phyloP scores from a whole-genome alignment of 2,888 invertebrate genomes.

The Chrysolina americana region DNA sequence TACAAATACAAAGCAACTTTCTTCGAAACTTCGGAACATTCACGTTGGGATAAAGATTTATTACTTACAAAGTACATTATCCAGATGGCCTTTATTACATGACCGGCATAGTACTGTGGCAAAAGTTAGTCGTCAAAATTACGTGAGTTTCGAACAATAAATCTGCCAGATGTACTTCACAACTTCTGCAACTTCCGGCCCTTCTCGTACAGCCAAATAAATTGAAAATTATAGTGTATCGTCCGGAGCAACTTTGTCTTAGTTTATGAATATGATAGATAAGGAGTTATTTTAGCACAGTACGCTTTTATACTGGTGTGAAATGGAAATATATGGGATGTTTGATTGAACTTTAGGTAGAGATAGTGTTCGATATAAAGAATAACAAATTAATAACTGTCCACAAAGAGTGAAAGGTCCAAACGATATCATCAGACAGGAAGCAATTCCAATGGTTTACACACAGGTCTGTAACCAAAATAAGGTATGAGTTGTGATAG shows the following conservation, averaged over 20 bases:
- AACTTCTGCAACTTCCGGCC: slow-evolving; percentile 24
- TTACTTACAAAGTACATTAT: slow-evolving; percentile 55
- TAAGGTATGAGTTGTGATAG: too few relatives aligned
- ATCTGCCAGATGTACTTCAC: slow-evolving; percentile 46
- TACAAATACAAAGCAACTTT: slow-evolving; percentile 26
- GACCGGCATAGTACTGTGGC: slow-evolving; percentile 47
- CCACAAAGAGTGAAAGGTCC: too few relatives aligned
- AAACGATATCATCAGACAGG: too few relatives aligned
- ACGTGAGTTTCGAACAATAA: slow-evolving; percentile 53
- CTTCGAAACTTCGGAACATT: slow-evolving; percentile 23
- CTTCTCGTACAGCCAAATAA: slow-evolving; percentile 16
- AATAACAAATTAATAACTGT: too few relatives aligned
- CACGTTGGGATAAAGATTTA: slow-evolving; percentile 51
- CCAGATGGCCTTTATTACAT: slow-evolving; percentile 57
- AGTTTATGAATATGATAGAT: slow-evolving; percentile 2
- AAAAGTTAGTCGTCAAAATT: slow-evolving; percentile 50
- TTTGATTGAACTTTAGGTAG: too few relatives aligned
- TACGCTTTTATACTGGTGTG: background rate
- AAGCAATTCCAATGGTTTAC: too few relatives aligned
- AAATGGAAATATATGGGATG: too few relatives aligned
- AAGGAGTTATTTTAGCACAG: background rate
- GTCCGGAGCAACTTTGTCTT: slow-evolving; percentile 7
- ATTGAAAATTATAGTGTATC: slow-evolving; percentile 13
- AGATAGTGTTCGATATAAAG: too few relatives aligned
- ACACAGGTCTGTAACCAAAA: too few relatives aligned